Evolutionary conservation across 1,140 invertebrate genomes (phyloP).

Genomic region (Drosophila yakuba): DNA sequence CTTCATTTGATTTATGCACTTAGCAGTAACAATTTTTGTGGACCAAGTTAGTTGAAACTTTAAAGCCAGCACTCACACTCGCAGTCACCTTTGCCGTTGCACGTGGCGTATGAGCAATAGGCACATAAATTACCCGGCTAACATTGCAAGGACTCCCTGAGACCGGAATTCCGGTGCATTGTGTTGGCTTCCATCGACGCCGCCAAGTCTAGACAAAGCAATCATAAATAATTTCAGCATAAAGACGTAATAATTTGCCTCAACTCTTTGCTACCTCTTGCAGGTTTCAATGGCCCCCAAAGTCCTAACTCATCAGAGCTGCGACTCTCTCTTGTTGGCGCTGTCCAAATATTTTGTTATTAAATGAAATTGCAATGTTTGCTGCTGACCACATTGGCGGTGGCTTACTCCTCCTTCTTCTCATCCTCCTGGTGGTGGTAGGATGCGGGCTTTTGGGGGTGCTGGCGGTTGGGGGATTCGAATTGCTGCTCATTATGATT

Average conservation of each 20-base stretch:
- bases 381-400: constrained; percentile 62
- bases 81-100: constrained; percentile 24
- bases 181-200: constrained; percentile 49
- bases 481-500: constrained; percentile 66
- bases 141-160: constrained; percentile 47
- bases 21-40: not conserved
- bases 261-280: constrained; percentile 36
- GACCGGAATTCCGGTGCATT: constrained; percentile 78
- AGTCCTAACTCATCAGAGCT: constrained; percentile 3
- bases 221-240: constrained; percentile 82
- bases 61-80: constrained; percentile 3
- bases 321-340: constrained; percentile 13
- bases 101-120: constrained; percentile 72
- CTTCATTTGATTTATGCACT: too few relatives aligned
- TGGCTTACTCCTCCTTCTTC: constrained; percentile 27
- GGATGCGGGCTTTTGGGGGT: not conserved
- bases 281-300: not conserved
- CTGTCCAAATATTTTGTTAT: constrained; percentile 80
- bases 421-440: not conserved
- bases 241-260: constrained; percentile 78
- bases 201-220: constrained; percentile 79
- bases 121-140: constrained; percentile 62
- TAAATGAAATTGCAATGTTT: constrained; percentile 82
- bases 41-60: not conserved
- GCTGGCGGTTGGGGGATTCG: constrained; percentile 20